Evolutionary conservation across 2,113 vertebrate genomes (phyloP).

Genomic region (Phaethon lepturus): DNA sequence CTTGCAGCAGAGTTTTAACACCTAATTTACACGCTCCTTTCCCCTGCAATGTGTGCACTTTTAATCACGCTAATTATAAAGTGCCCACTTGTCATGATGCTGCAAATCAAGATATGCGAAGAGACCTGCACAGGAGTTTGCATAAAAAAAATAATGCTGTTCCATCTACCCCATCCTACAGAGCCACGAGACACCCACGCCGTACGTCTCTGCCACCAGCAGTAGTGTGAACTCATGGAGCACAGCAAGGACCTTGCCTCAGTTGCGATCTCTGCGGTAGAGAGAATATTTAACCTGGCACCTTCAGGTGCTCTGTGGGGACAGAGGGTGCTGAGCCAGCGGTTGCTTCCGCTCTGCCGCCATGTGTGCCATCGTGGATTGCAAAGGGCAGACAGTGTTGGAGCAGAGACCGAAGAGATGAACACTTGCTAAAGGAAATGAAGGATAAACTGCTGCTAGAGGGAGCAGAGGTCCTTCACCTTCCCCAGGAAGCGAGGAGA

Average conservation of each 20-base stretch:
- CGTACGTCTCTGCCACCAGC: background rate
- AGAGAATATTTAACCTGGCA: background rate
- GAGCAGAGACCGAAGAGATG: background rate
- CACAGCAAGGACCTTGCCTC: background rate
- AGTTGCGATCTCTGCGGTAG: background rate
- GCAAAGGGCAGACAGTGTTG: background rate
- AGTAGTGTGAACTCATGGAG: background rate
- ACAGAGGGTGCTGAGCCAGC: accelerated
- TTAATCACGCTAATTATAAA: background rate
- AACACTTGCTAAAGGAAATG: background rate
- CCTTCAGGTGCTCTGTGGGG: background rate
- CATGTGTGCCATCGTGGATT: accelerated
- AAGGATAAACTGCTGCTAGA: background rate
- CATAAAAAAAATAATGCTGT: background rate
- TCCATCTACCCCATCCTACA: background rate
- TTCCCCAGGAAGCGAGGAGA: background rate
- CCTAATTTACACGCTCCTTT: background rate
- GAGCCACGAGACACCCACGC: background rate
- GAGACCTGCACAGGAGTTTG: background rate
- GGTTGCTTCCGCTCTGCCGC: background rate
- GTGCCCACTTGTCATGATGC: background rate
- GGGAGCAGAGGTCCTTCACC: background rate
- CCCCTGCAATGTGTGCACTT: background rate
- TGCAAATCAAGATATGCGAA: background rate
- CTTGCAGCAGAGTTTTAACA: background rate